Conservation (phyloP, 2,888 invertebrate species). For the Cheilosia variabilis region DNA sequence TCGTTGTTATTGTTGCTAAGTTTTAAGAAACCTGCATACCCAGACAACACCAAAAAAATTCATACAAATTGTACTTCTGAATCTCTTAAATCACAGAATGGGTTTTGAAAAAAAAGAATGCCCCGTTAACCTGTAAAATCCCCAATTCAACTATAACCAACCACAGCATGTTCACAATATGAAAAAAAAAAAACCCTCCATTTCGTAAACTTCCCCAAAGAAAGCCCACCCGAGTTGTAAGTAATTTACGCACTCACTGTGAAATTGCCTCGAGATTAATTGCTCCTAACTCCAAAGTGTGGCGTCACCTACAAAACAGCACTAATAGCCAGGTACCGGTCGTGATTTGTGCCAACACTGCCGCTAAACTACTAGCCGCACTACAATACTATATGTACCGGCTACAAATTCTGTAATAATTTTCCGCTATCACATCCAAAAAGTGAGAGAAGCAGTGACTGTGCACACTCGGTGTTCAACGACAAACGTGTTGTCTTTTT, state of each 20-base stretch:
- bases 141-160: background rate
- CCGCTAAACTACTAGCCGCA: constrained; percentile 29
- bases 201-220: constrained; percentile 38
- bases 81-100: no score
- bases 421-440: constrained; percentile 63
- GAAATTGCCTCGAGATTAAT: constrained; percentile 74
- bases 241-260: constrained; percentile 75
- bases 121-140: no score
- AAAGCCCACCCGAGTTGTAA: constrained; percentile 49
- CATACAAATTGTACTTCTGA: no score
- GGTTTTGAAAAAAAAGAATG: no score
- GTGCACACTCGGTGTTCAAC: constrained; percentile 32
- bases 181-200: background rate
- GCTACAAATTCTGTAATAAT: constrained; percentile 62
- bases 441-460: constrained; percentile 52
- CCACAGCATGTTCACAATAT: background rate
- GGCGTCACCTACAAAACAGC: constrained; percentile 58
- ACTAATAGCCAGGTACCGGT: constrained; percentile 65
- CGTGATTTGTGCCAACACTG: constrained; percentile 70
- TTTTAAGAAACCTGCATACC: no score
- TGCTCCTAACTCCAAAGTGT: constrained; percentile 41
- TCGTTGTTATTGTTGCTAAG: no score
- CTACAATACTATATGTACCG: no score
- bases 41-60: no score
- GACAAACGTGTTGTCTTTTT: constrained; percentile 25